phyloP scores from a whole-genome alignment of 1,140 invertebrate species.

The Galleria mellonella region DNA sequence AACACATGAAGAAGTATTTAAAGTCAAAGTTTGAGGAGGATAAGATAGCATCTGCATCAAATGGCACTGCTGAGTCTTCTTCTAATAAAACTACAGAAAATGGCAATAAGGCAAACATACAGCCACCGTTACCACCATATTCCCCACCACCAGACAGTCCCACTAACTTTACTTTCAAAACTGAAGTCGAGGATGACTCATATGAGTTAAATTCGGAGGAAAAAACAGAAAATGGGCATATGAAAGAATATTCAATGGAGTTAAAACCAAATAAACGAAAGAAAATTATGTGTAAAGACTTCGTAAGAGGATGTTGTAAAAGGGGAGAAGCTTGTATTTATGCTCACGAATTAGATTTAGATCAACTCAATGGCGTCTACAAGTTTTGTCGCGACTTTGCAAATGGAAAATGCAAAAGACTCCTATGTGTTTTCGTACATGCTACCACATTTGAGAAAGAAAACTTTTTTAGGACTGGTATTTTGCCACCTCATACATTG shows the following conservation, averaged over 20 bases:
- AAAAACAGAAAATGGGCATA: conserved; percentile 6
- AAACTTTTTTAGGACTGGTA: conserved; percentile 35
- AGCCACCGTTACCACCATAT: conserved; percentile 26
- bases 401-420: conserved; percentile 29
- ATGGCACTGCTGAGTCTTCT: too few species aligned
- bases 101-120: conserved; percentile 9
- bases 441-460: conserved; percentile 49
- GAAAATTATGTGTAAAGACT: conserved; percentile 37
- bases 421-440: conserved; percentile 44
- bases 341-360: conserved; percentile 31
- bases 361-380: conserved; percentile 33
- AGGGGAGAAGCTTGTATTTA: conserved; percentile 32
- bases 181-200: conserved; percentile 22
- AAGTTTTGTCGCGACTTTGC: conserved; percentile 50
- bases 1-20: conserved; percentile 56
- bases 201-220: conserved; percentile 8
- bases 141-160: conserved; percentile 21
- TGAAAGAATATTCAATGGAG: neutral
- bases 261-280: conserved; percentile 2
- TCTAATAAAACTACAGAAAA: conserved; percentile 5
- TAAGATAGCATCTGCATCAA: too few species aligned
- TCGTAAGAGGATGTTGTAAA: conserved; percentile 37
- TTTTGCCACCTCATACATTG: conserved; percentile 27
- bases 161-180: conserved; percentile 12
- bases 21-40: conserved; percentile 32